phyloP scores from a whole-genome alignment of 1,140 invertebrate genomes.

The Littorina saxatilis region DNA sequence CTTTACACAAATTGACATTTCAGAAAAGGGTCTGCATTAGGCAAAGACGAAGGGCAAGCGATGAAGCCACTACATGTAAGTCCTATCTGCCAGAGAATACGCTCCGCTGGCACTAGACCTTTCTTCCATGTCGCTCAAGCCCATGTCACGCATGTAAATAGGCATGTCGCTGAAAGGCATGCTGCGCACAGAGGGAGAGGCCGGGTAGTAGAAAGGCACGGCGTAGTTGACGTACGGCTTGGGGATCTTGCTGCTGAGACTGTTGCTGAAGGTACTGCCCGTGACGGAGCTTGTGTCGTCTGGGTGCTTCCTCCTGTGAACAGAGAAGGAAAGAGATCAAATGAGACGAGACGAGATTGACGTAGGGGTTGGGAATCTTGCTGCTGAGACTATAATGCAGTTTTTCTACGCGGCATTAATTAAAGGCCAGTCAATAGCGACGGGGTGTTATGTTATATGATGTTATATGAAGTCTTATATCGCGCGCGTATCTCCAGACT shows the following conservation, averaged over 20 bases:
- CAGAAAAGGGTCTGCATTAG: too few species aligned
- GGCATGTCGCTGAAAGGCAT: constrained; percentile 32
- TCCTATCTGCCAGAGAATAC: constrained; percentile 5
- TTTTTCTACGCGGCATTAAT: too few species aligned
- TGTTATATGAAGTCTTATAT: too few species aligned
- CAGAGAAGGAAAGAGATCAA: not conserved
- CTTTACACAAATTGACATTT: constrained; percentile 39
- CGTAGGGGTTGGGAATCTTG: constrained; percentile 42
- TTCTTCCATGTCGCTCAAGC: constrained; percentile 24
- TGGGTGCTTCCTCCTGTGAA: not conserved
- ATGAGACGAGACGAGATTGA: constrained; percentile 31
- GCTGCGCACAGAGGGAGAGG: constrained; percentile 39
- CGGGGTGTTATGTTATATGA: too few species aligned
- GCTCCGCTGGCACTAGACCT: constrained; percentile 7
- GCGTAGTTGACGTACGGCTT: constrained; percentile 44
- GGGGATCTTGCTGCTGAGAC: constrained; percentile 38
- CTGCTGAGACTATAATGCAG: constrained; percentile 33
- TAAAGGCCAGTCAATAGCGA: too few species aligned
- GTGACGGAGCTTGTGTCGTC: constrained; percentile 21
- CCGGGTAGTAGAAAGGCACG: constrained; percentile 44
- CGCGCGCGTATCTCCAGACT: too few species aligned
- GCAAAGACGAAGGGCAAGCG: too few species aligned
- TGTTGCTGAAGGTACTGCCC: constrained; percentile 11
- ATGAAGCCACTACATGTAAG: constrained; percentile 20
- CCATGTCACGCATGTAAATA: constrained; percentile 31